Conservation (phyloP, 2,113 vertebrate genomes). For the Dascyllus trimaculatus region DNA sequence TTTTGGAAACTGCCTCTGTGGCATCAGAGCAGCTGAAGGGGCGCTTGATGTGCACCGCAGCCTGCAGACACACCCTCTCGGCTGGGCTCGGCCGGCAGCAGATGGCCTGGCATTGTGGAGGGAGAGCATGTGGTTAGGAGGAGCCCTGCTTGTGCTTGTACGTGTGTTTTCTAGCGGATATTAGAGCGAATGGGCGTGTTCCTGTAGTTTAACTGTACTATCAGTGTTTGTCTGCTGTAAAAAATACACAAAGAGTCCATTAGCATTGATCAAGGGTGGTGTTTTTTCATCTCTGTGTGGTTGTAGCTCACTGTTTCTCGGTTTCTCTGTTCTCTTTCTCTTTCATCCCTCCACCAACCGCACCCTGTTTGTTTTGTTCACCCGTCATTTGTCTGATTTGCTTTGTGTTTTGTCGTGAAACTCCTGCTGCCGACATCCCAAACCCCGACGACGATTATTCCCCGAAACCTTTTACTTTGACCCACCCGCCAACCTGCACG, state of each 20-base stretch:
- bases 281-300: conserved; percentile 50
- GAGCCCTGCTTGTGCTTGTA: conserved; percentile 8
- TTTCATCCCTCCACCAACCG: conserved; percentile 63
- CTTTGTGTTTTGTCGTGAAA: conserved; percentile 13
- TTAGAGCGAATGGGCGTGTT: conserved; percentile 16
- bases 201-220: conserved; percentile 12
- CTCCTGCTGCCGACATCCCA: conserved; percentile 41
- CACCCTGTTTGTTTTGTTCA: conserved; percentile 45
- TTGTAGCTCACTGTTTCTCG: conserved; percentile 48
- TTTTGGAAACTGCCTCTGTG: conserved; percentile 15
- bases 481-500: conserved; percentile 26
- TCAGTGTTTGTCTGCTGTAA: conserved; percentile 7
- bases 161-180: conserved; percentile 14
- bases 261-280: conserved; percentile 25
- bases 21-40: conserved; percentile 54
- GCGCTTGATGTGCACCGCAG: conserved; percentile 60
- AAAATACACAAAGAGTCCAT: conserved; percentile 6
- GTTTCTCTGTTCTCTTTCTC: conserved; percentile 58
- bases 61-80: conserved; percentile 60
- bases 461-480: conserved; percentile 44
- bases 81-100: conserved; percentile 59
- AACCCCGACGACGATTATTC: conserved; percentile 22
- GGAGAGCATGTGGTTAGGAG: conserved; percentile 41
- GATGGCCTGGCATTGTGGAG: conserved; percentile 63
- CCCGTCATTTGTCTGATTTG: conserved; percentile 24